A percentile compares a stretch with the other conserved stretches of the same genome.
phyloP scores from a whole-genome alignment of 1,140 invertebrate genomes.

The Phthorimaea operculella region DNA sequence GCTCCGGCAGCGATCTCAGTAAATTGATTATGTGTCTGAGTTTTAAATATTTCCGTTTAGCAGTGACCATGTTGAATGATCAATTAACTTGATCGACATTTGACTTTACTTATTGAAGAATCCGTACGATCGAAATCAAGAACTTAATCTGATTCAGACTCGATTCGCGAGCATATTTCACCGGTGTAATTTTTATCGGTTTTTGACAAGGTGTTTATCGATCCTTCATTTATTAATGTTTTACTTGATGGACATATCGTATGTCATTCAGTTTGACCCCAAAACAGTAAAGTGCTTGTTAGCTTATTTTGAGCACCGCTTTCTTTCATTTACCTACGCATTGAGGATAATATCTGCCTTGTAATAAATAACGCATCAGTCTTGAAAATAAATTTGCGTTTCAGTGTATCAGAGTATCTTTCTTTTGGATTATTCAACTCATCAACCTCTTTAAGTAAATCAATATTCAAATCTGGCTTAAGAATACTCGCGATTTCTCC shows the following conservation, averaged over 20 bases:
- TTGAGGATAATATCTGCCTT: too few species aligned
- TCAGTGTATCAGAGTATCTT: too few species aligned
- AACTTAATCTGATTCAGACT: slow-evolving; percentile 9
- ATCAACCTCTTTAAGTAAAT: too few species aligned
- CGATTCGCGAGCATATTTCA: background rate
- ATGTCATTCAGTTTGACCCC: too few species aligned
- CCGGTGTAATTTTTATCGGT: background rate
- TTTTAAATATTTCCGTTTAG: slow-evolving; percentile 49
- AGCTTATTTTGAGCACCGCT: too few species aligned
- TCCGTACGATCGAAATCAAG: slow-evolving; percentile 17
- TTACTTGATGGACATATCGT: too few species aligned
- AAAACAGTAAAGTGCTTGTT: too few species aligned
- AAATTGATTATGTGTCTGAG: slow-evolving; percentile 56
- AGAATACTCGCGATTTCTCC: background rate
- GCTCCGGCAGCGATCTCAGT: slow-evolving; percentile 17
- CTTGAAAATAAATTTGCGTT: too few species aligned
- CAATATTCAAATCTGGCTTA: too few species aligned
- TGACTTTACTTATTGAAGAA: slow-evolving; percentile 22
- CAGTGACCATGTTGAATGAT: slow-evolving; percentile 46
- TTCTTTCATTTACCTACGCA: too few species aligned
- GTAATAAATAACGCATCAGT: too few species aligned
- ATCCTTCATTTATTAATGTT: background rate
- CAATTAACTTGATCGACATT: slow-evolving; percentile 57
- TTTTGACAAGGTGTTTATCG: background rate
- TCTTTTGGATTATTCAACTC: too few species aligned